Percentiles rank a stretch among this genome's conserved stretches.
Conservation (phyloP, 35 echinoderm and acorn worm genomes). For the Patiria miniata region DNA sequence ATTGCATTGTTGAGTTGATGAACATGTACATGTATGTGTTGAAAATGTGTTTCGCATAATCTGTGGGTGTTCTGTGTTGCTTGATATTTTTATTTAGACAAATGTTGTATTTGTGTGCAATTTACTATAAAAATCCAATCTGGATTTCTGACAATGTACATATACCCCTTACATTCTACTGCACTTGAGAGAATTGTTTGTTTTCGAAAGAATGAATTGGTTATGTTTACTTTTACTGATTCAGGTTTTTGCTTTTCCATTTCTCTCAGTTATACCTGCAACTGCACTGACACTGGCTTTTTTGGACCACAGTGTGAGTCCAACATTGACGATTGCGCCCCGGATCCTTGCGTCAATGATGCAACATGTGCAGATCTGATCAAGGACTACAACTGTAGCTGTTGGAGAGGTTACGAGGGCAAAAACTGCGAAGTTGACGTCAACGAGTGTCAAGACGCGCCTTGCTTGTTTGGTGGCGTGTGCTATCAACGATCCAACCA, state of each 20-base stretch:
- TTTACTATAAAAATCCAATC: no score
- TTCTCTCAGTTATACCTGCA: constrained; percentile 62
- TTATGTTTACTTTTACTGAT: background rate
- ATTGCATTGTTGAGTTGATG: no score
- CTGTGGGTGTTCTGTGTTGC: constrained; percentile 1
- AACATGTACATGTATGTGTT: background rate
- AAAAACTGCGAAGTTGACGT: constrained; percentile 55
- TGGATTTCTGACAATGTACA: no score
- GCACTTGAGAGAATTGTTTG: no score
- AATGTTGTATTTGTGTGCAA: no score
- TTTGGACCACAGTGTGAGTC: constrained; percentile 50
- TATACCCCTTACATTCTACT: no score
- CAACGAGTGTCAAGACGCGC: constrained; percentile 59
- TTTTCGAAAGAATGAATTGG: background rate
- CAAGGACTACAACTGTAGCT: constrained; percentile 71
- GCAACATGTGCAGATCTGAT: constrained; percentile 62
- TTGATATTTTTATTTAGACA: no score
- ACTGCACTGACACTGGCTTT: constrained; percentile 76
- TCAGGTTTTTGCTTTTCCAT: background rate
- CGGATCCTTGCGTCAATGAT: constrained; percentile 54
- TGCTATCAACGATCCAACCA: constrained; percentile 61
- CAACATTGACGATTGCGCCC: constrained; percentile 78
- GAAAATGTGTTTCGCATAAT: no score
- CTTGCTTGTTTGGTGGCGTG: constrained; percentile 57
- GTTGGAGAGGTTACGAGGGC: constrained; percentile 67